phyloP scores from a whole-genome alignment of 35 echinoderm and acorn worm species.

The Heliocidaris tuberculata region DNA sequence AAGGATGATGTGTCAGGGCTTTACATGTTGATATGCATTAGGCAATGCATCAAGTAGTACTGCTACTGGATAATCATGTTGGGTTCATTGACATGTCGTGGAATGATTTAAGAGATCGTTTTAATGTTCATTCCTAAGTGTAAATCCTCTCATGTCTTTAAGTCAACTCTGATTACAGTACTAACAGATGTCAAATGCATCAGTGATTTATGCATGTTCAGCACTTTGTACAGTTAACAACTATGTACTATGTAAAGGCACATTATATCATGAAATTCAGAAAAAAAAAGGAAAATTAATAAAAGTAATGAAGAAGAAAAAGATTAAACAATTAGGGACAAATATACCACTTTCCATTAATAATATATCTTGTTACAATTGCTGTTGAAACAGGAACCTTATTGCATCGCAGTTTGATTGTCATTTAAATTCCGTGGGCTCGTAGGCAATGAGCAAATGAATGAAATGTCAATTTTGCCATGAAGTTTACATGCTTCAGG shows the following conservation, averaged over 20 bases:
- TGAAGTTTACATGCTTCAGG: not conserved
- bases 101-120: not conserved
- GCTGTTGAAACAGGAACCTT: not conserved
- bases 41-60: not conserved
- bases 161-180: not conserved
- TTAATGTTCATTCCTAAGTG: not conserved
- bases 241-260: not conserved
- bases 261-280: not conserved
- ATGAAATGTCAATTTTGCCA: not conserved
- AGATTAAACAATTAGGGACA: not conserved
- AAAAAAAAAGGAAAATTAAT: not conserved
- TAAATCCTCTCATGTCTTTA: not conserved
- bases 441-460: conserved; percentile 2
- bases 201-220: not conserved
- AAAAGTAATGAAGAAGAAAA: not conserved
- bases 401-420: not conserved
- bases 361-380: not conserved
- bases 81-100: not conserved
- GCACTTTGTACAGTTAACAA: not conserved
- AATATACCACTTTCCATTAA: not conserved
- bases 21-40: not conserved
- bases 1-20: not conserved
- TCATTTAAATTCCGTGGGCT: not conserved
- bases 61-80: not conserved
- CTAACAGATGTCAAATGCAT: not conserved